Evolutionary conservation across 2,888 invertebrate genomes (phyloP).

Genomic region (Asteroscopus sphinx): DNA sequence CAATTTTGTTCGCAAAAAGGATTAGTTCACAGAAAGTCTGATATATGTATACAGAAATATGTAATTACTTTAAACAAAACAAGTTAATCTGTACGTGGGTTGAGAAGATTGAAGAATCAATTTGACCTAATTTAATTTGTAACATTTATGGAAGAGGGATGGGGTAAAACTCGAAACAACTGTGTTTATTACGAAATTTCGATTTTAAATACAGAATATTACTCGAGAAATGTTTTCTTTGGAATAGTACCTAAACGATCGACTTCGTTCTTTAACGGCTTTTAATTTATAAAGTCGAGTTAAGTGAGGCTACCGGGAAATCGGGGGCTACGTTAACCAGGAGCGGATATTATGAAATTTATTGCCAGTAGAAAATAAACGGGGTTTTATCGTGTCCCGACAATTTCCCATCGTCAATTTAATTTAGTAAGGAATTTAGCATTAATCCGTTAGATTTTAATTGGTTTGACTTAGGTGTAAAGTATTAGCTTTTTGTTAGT

Average conservation of each 20-base stretch:
- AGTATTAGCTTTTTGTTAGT: conserved; percentile 18
- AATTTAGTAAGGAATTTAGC: conserved; percentile 42
- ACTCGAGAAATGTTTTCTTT: conserved; percentile 19
- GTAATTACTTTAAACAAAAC: conserved; percentile 10
- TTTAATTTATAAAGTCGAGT: conserved; percentile 54
- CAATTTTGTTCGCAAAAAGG: background rate
- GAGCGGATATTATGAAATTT: conserved; percentile 67
- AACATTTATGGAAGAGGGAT: conserved; percentile 3
- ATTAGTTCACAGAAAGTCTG: background rate
- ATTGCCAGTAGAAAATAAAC: conserved; percentile 64
- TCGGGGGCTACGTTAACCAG: conserved; percentile 55
- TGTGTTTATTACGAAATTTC: conserved; percentile 19
- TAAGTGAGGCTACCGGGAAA: conserved; percentile 50
- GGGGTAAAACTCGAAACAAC: conserved; percentile 16
- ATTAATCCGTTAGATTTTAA: conserved; percentile 40
- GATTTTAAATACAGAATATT: conserved; percentile 22
- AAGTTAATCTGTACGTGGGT: conserved; percentile 3
- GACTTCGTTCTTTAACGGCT: conserved; percentile 42
- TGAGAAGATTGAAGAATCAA: conserved; percentile 17
- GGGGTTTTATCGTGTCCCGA: conserved; percentile 55
- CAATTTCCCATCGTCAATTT: conserved; percentile 52
- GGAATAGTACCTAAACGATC: conserved; percentile 35
- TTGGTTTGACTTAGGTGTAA: conserved; percentile 25
- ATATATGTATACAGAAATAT: background rate
- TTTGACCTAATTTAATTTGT: conserved; percentile 29